These are phyloP conservation scores for Notodonta dromedarius DNA, from an alignment of 2,888 invertebrate species.

Conservation along the genomic window DNA sequence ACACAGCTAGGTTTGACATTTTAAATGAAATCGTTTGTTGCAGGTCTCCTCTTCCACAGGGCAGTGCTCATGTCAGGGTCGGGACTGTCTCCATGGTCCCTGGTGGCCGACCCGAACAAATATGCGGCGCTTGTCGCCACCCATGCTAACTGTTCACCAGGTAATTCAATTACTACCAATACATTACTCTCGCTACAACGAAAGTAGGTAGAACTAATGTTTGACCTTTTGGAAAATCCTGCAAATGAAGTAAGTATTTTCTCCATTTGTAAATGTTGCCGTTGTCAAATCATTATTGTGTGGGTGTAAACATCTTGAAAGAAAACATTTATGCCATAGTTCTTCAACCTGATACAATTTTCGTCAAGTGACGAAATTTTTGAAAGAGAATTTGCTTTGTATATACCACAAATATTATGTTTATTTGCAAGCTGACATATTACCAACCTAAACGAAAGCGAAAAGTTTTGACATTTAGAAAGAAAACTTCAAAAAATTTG, in stretches of 20 bases:
- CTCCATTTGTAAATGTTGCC: too few relatives aligned
- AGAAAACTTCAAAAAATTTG: too few relatives aligned
- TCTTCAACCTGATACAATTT: neutral
- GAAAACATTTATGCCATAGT: neutral
- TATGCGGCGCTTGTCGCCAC: conserved; percentile 93
- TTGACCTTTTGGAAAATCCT: too few relatives aligned
- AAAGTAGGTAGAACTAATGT: too few relatives aligned
- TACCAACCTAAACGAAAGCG: too few relatives aligned
- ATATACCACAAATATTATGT: too few relatives aligned
- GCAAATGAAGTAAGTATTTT: too few relatives aligned
- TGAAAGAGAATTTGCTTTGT: neutral
- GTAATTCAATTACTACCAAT: conserved; percentile 41
- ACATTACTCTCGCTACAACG: too few relatives aligned
- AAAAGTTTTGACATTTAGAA: too few relatives aligned
- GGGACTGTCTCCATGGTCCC: conserved; percentile 94
- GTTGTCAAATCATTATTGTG: too few relatives aligned
- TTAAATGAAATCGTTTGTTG: conserved; percentile 56
- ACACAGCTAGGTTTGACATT: neutral
- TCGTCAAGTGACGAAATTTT: neutral
- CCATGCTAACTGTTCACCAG: conserved; percentile 93
- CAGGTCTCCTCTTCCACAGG: conserved; percentile 94
- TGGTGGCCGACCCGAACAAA: conserved; percentile 91
- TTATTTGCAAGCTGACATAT: too few relatives aligned
- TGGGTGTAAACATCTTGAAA: too few relatives aligned
- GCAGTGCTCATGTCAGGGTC: conserved; percentile 96